Evolutionary conservation across 2,888 invertebrate genomes (phyloP).

Genomic region (Leucophenga montana): DNA sequence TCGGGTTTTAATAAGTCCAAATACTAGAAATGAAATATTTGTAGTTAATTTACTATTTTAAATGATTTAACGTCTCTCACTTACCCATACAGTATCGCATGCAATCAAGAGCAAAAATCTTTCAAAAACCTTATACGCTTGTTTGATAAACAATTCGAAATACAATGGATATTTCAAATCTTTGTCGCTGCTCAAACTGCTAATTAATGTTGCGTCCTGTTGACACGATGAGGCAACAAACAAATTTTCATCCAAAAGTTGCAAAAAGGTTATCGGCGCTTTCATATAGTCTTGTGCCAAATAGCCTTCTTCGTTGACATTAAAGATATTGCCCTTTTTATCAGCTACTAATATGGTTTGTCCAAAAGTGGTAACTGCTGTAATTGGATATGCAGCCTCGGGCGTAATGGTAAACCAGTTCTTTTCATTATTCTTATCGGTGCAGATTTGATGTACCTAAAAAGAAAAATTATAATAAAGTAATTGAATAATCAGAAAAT

Average conservation of each 20-base stretch:
- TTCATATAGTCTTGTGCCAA: constrained; percentile 35
- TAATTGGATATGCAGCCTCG: constrained; percentile 51
- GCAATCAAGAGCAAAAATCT: constrained; percentile 58
- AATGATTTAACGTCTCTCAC: constrained; percentile 25
- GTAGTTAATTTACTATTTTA: background rate
- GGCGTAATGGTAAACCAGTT: constrained; percentile 62
- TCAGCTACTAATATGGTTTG: constrained; percentile 61
- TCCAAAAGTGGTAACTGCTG: constrained; percentile 54
- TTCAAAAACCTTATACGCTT: constrained; percentile 47
- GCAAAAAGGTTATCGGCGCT: constrained; percentile 58
- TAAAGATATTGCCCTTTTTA: constrained; percentile 62
- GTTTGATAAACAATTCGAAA: constrained; percentile 34
- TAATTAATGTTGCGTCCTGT: constrained; percentile 41
- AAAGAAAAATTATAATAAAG: constrained; percentile 17
- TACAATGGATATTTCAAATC: constrained; percentile 1
- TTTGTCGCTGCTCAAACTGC: background rate
- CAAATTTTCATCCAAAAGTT: constrained; percentile 54
- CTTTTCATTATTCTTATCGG: constrained; percentile 47
- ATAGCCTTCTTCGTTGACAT: constrained; percentile 48
- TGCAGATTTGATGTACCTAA: constrained; percentile 63
- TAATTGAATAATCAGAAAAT: too few relatives aligned
- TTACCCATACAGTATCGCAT: constrained; percentile 49
- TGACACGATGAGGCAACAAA: constrained; percentile 55
- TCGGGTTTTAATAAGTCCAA: background rate
- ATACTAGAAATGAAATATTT: background rate